Percentiles rank a stretch among this genome's conserved stretches.
These are phyloP conservation scores for Diachasmimorpha longicaudata DNA, from an alignment of 1,140 invertebrate species.

Conservation along the genomic window DNA sequence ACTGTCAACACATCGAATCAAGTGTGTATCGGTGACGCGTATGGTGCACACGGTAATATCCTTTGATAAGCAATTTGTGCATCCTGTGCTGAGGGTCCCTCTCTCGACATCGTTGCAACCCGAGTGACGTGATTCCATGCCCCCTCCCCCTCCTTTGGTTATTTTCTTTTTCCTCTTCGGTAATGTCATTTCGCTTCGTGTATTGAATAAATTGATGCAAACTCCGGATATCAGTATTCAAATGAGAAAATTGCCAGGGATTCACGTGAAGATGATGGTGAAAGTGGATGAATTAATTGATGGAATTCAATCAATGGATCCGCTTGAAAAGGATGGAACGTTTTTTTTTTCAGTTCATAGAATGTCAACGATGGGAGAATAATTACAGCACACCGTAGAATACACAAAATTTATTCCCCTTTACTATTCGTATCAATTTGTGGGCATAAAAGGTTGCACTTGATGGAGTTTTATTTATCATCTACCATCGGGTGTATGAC, in stretches of 20 bases:
- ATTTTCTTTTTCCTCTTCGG: background rate
- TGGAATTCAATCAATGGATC: background rate
- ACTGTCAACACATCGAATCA: slow-evolving; percentile 54
- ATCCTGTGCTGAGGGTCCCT: slow-evolving; percentile 32
- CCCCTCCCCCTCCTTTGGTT: background rate
- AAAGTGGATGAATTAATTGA: background rate
- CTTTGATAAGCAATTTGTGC: slow-evolving; percentile 62
- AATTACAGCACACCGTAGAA: background rate
- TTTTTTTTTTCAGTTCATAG: background rate
- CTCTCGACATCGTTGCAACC: background rate
- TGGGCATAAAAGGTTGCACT: slow-evolving; percentile 49
- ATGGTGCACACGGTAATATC: slow-evolving; percentile 46
- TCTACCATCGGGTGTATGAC: slow-evolving; percentile 36
- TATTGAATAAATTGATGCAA: slow-evolving; percentile 1
- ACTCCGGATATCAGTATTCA: background rate
- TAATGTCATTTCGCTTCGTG: background rate
- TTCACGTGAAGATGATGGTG: background rate
- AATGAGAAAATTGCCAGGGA: background rate
- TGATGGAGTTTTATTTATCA: slow-evolving; percentile 57
- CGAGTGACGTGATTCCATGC: slow-evolving; percentile 22
- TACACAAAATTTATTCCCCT: background rate
- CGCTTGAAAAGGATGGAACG: background rate
- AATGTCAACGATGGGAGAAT: slow-evolving; percentile 8
- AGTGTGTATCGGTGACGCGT: slow-evolving; percentile 53
- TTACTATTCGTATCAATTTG: slow-evolving; percentile 47